phyloP scores from a whole-genome alignment of 2,888 invertebrate genomes.

The Tetragonula carbonaria region DNA sequence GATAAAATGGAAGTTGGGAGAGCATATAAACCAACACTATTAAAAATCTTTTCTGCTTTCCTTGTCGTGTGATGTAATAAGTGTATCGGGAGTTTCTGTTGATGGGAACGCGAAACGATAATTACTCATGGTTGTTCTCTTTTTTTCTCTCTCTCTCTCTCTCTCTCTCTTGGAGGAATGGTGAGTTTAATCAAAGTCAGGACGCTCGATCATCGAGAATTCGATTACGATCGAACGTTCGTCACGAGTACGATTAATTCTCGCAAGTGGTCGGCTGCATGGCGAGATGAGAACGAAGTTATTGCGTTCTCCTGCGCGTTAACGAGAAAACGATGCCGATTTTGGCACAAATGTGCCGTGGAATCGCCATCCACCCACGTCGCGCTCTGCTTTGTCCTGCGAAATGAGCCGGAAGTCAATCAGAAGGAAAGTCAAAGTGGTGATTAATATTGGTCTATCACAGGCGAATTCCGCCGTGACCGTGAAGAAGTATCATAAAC shows the following conservation, averaged over 20 bases:
- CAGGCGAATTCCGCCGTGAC: too few species aligned
- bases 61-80: conserved; percentile 1
- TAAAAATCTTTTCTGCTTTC: not conserved
- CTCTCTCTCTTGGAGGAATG: not conserved
- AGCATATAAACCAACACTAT: not conserved
- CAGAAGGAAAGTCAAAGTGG: not conserved
- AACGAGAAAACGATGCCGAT: conserved; percentile 77
- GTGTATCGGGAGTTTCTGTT: not conserved
- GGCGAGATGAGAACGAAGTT: conserved; percentile 48
- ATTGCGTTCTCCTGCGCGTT: conserved; percentile 65
- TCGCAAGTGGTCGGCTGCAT: conserved; percentile 42
- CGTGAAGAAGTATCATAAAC: too few species aligned
- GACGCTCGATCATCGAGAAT: conserved; percentile 60
- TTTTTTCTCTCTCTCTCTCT: too few species aligned
- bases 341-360: not conserved
- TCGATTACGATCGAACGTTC: conserved; percentile 69
- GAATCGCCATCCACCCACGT: conserved; percentile 14
- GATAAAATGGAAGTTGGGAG: not conserved
- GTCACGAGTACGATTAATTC: conserved; percentile 77
- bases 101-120: conserved; percentile 1
- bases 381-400: conserved; percentile 5
- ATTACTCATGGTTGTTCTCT: not conserved
- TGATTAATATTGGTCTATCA: not conserved
- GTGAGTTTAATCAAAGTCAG: conserved; percentile 51
- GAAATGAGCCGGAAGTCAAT: not conserved